A percentile compares a stretch with the other conserved stretches of the same genome.
phyloP scores from a whole-genome alignment of 2,888 invertebrate genomes.

The Vesta saturnalis region DNA sequence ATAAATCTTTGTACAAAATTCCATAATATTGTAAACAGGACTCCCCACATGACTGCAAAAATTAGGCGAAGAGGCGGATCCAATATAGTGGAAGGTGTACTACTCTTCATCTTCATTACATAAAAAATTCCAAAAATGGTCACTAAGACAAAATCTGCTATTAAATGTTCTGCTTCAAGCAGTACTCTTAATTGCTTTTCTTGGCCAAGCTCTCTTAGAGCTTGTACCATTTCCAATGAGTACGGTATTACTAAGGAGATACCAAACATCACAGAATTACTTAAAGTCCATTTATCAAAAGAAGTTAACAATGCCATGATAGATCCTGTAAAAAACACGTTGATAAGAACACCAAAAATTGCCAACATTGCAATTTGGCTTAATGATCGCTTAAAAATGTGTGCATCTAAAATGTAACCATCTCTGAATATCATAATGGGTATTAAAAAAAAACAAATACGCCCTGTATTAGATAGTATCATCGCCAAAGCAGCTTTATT shows the following conservation, averaged over 20 bases:
- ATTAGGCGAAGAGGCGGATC: constrained; percentile 1
- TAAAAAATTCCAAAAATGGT: constrained; percentile 19
- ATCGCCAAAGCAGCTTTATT: too few species aligned
- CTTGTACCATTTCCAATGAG: constrained; percentile 16
- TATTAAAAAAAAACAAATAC: too few species aligned
- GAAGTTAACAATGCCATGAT: constrained; percentile 22
- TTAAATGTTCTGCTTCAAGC: constrained; percentile 27
- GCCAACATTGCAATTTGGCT: constrained; percentile 24
- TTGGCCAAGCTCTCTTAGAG: constrained; percentile 25
- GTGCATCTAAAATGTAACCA: constrained; percentile 19
- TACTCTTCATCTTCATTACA: constrained; percentile 5
- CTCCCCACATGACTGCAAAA: constrained; percentile 22
- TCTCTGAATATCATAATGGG: constrained; percentile 23
- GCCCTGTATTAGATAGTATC: too few species aligned
- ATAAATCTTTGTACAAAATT: constrained; percentile 6
- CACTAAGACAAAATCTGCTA: constrained; percentile 20
- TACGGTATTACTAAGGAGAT: constrained; percentile 11
- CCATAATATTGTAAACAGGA: not conserved
- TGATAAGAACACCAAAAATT: constrained; percentile 16
- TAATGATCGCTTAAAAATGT: constrained; percentile 25
- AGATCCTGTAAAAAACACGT: constrained; percentile 13
- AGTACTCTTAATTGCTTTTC: constrained; percentile 23
- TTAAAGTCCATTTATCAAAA: not conserved
- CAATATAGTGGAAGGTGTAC: constrained; percentile 13
- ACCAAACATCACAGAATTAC: constrained; percentile 28